A percentile compares a stretch with the other conserved stretches of the same genome.
phyloP scores from a whole-genome alignment of 1,140 invertebrate genomes.

The Drosophila sproati region DNA sequence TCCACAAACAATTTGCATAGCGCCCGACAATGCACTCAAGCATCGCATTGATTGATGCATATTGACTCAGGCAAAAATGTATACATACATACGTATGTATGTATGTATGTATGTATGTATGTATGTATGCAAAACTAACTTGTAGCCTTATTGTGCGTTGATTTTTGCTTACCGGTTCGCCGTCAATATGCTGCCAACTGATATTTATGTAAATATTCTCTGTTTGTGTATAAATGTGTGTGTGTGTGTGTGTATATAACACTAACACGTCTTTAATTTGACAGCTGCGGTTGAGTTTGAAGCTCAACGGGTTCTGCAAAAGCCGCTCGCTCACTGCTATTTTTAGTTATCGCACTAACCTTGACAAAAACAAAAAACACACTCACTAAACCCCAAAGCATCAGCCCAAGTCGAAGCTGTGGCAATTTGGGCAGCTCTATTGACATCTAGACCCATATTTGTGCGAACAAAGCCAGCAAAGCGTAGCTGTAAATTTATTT shows the following conservation, averaged over 20 bases:
- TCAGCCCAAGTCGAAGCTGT: slow-evolving; percentile 47
- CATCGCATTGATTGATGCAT: slow-evolving; percentile 61
- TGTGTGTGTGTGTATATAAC: slow-evolving; percentile 67
- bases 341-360: slow-evolving; percentile 70
- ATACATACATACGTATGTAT: background rate
- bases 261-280: slow-evolving; percentile 66
- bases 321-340: slow-evolving; percentile 70
- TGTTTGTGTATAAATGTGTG: slow-evolving; percentile 2
- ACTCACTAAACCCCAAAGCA: slow-evolving; percentile 35
- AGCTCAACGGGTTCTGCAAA: slow-evolving; percentile 55
- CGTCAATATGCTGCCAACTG: slow-evolving; percentile 32
- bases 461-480: slow-evolving; percentile 41
- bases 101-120: background rate
- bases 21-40: slow-evolving; percentile 46
- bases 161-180: slow-evolving; percentile 68
- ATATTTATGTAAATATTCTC: slow-evolving; percentile 51
- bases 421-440: slow-evolving; percentile 55
- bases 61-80: slow-evolving; percentile 50
- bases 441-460: slow-evolving; percentile 78
- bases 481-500: slow-evolving; percentile 74
- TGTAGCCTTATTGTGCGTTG: slow-evolving; percentile 18
- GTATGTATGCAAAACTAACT: no score
- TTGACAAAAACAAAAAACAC: slow-evolving; percentile 45
- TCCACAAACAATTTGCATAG: slow-evolving; percentile 79
- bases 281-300: slow-evolving; percentile 65